phyloP scores from a whole-genome alignment of 2,888 invertebrate genomes.

The Alviniconcha strummeri region DNA sequence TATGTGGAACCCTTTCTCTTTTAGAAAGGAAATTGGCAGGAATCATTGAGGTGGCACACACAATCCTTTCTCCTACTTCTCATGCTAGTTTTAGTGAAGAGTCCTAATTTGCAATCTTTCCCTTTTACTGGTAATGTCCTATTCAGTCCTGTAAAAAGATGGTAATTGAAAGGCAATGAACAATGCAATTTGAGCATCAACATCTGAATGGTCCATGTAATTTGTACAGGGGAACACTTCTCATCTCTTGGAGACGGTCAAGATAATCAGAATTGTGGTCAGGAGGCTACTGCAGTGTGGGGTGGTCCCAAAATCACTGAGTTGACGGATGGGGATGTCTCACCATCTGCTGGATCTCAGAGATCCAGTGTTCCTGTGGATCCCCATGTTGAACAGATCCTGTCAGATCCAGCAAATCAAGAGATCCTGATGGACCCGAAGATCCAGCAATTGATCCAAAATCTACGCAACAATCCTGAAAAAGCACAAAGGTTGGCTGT shows the following conservation, averaged over 20 bases:
- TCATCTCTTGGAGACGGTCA: slow-evolving; percentile 48
- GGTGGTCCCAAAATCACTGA: slow-evolving; percentile 25
- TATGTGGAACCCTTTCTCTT: too few relatives aligned
- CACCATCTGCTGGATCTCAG: slow-evolving; percentile 25
- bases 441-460: slow-evolving; percentile 60
- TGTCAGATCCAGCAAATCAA: slow-evolving; percentile 58
- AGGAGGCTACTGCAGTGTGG: neutral
- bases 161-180: too few relatives aligned
- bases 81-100: too few relatives aligned
- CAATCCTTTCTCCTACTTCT: too few relatives aligned
- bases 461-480: slow-evolving; percentile 57
- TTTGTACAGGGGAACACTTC: slow-evolving; percentile 62
- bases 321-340: slow-evolving; percentile 6
- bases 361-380: slow-evolving; percentile 50
- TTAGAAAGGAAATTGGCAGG: too few relatives aligned
- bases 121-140: too few relatives aligned
- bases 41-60: too few relatives aligned
- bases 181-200: too few relatives aligned
- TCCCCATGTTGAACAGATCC: slow-evolving; percentile 50
- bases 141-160: too few relatives aligned
- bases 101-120: too few relatives aligned
- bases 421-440: slow-evolving; percentile 61
- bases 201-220: too few relatives aligned
- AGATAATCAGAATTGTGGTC: neutral
- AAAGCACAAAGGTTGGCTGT: slow-evolving; percentile 62